phyloP scores from a whole-genome alignment of 2,888 invertebrate species.

The Melanophora roralis region DNA sequence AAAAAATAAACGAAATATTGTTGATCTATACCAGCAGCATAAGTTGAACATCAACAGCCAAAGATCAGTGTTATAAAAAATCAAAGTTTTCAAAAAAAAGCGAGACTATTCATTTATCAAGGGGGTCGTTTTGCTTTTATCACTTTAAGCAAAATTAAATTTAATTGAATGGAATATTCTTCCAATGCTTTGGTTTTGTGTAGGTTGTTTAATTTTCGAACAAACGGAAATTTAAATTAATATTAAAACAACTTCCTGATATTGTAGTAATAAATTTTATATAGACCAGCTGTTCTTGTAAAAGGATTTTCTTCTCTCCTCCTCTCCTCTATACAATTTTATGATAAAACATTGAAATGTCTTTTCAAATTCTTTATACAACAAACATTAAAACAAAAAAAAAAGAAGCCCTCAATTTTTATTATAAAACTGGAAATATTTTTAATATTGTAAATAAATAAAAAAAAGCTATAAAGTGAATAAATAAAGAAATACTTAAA shows the following conservation, averaged over 20 bases:
- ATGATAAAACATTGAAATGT: conserved; percentile 33
- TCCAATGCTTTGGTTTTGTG: conserved; percentile 19
- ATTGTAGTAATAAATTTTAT: conserved; percentile 39
- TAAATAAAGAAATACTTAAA: neutral
- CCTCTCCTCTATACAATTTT: conserved; percentile 20
- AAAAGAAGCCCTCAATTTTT: conserved; percentile 24
- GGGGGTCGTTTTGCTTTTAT: conserved; percentile 18
- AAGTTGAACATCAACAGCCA: conserved; percentile 1
- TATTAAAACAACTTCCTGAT: conserved; percentile 67
- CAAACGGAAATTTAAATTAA: conserved; percentile 75
- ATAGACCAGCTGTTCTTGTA: conserved; percentile 30
- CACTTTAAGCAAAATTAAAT: neutral
- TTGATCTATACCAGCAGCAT: conserved; percentile 32
- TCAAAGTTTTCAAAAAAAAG: conserved; percentile 53
- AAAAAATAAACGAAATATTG: conserved; percentile 3
- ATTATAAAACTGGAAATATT: neutral
- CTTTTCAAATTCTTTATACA: neutral
- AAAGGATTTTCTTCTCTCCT: conserved; percentile 53
- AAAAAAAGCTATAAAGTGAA: conserved; percentile 1
- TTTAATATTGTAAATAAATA: neutral
- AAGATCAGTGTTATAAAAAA: conserved; percentile 49
- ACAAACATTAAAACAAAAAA: neutral
- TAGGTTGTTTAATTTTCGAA: conserved; percentile 56
- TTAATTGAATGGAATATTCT: too few relatives aligned
- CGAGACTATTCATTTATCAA: neutral